These are phyloP conservation scores for Caenorhabditis sp. DNA, from an alignment of 2,888 invertebrate genomes.

Conservation along the genomic window DNA sequence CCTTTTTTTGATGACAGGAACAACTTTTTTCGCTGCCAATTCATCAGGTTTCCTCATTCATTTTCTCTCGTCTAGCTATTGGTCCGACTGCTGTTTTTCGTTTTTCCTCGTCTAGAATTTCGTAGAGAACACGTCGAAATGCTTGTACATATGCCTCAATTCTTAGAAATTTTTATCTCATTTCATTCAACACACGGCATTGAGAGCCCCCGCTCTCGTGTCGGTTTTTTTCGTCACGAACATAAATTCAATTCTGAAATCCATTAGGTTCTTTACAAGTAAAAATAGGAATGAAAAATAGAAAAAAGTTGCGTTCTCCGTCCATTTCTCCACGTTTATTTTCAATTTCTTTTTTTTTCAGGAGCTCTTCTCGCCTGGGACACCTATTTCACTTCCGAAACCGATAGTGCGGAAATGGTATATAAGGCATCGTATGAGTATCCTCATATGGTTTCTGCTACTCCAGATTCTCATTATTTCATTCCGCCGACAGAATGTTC, in stretches of 20 bases:
- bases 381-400: slow-evolving; percentile 68
- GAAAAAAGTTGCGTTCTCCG: slow-evolving; percentile 27
- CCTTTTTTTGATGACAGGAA: background rate
- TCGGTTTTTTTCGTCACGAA: slow-evolving; percentile 7
- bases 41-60: background rate
- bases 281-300: background rate
- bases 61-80: background rate
- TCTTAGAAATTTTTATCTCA: slow-evolving; percentile 37
- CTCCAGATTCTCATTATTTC: slow-evolving; percentile 51
- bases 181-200: slow-evolving; percentile 43
- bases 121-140: background rate
- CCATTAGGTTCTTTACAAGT: slow-evolving; percentile 30
- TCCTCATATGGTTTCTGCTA: slow-evolving; percentile 51
- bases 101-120: no score
- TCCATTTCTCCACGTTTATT: no score
- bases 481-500: slow-evolving; percentile 56
- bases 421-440: slow-evolving; percentile 67
- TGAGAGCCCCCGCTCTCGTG: slow-evolving; percentile 8
- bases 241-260: slow-evolving; percentile 56
- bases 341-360: no score
- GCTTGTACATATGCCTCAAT: background rate
- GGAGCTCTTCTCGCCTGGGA: slow-evolving; percentile 71
- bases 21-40: background rate
- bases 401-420: slow-evolving; percentile 54
- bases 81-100: background rate